Percentiles rank a stretch among this genome's conserved stretches.
Conservation (phyloP, 2,113 vertebrate species). For the Urocolius indicus region DNA sequence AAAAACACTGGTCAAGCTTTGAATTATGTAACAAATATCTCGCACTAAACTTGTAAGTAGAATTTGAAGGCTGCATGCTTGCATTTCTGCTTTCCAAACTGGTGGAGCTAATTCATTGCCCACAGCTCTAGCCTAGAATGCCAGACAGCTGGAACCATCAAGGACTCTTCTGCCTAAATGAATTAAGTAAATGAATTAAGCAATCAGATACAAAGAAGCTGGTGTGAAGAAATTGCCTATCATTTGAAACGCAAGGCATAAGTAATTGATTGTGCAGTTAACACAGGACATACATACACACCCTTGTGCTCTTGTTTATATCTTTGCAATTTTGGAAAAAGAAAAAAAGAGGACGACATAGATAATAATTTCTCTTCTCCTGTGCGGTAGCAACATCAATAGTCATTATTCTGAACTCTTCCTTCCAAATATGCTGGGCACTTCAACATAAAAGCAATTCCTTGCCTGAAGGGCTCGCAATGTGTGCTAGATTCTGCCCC, state of each 20-base stretch:
- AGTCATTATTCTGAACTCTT: slow-evolving; percentile 19
- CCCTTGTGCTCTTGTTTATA: neutral
- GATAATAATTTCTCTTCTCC: slow-evolving; percentile 10
- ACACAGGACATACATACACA: neutral
- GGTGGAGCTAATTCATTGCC: slow-evolving; percentile 33
- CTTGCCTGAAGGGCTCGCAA: neutral
- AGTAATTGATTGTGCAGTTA: slow-evolving; percentile 47
- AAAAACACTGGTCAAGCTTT: neutral
- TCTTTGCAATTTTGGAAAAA: neutral
- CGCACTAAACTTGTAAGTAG: neutral
- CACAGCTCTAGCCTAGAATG: slow-evolving; percentile 29
- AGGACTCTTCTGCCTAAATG: slow-evolving; percentile 46
- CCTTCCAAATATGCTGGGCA: neutral
- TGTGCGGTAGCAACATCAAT: neutral
- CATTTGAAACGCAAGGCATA: slow-evolving; percentile 24
- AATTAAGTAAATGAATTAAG: slow-evolving; percentile 63
- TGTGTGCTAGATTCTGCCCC: neutral
- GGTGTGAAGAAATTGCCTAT: slow-evolving; percentile 27
- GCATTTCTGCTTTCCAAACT: neutral
- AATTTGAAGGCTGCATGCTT: neutral
- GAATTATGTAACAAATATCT: neutral
- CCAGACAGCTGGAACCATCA: slow-evolving; percentile 43
- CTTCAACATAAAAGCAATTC: neutral
- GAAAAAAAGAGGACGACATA: neutral
- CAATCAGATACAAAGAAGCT: slow-evolving; percentile 48